Base-by-base conservation (phyloP, 37 sponge, comb jelly and placozoan species). In the Mnemiopsis leidyi region DNA sequence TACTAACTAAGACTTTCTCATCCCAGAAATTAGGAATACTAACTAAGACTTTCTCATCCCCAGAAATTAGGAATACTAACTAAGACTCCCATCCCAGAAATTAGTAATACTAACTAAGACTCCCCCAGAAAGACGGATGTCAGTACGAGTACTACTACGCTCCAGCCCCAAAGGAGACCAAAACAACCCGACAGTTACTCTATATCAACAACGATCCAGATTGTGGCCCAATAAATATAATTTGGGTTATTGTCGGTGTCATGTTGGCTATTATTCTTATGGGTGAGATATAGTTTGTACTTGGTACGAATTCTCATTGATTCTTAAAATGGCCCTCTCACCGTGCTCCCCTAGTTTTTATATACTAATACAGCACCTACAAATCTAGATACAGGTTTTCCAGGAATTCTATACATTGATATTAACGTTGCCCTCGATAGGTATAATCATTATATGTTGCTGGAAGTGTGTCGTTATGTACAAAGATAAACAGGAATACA, bases 151-250 rank as follows among this genome's bases (percentile, higher is more conserved):
- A 85, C 48, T 71, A 29, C 75, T 85, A 85, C 90, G 21, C 33
- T 3, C 21, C 23, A 25, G 90, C 40, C 2, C n/a, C 61, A 21
- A 39, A 38, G n/a, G 90, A 38, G 24, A 38, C 24, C 2, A 0
- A 33, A 18, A 28, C 32, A 38, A 85, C 90, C 2, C 90, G 90
- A 1, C 40, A n/a, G 3, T 26, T 85, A 20, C 90, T 85, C 48
- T 85, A 85, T 21, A 40, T 85, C 26, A 85, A 85, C 90, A 38
- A 85, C 38, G 90, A 85, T n/a, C 90, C 90, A 1, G 90, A 85
- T 61, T 85, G 90, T 33, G 90, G 90, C 1, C 90, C 90, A 9
- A 33, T 85, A 0, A 40, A 38, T 61, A 40, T 85, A 21, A 85
- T 85, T 21, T 85, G 35, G 25, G 36, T 85, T 26, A 85, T 85